A percentile compares a stretch with the other conserved stretches of the same genome.
These are phyloP conservation scores for Thymelicus acteon DNA, from an alignment of 2,888 invertebrate genomes.

Conservation along the genomic window DNA sequence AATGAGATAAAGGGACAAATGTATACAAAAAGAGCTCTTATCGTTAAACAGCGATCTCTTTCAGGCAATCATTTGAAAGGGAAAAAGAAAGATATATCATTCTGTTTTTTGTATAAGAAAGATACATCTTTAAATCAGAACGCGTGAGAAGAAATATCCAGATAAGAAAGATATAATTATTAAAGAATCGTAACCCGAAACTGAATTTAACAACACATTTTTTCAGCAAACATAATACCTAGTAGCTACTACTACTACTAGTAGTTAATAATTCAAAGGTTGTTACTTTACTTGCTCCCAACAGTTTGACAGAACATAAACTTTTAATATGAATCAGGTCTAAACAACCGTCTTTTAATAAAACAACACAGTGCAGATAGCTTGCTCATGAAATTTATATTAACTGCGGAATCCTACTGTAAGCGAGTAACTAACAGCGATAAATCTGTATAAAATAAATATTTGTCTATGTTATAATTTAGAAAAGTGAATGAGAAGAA, in stretches of 20 bases:
- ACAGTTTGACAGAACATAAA: constrained; percentile 44
- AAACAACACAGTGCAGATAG: constrained; percentile 60
- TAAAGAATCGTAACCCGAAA: not conserved
- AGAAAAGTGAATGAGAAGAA: no score
- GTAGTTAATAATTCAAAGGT: not conserved
- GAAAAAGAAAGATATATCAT: no score
- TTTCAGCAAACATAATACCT: not conserved
- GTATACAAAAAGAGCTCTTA: no score
- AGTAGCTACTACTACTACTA: no score
- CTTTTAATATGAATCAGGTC: constrained; percentile 60
- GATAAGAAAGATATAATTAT: no score
- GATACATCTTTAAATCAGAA: no score
- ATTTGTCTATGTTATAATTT: not conserved
- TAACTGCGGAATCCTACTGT: constrained; percentile 45
- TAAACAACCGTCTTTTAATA: constrained; percentile 64
- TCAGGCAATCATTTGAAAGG: no score
- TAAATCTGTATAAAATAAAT: not conserved
- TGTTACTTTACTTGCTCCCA: not conserved
- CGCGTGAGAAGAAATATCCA: no score
- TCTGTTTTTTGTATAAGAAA: no score
- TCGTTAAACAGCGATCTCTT: no score
- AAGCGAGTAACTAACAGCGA: constrained; percentile 27
- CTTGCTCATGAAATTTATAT: constrained; percentile 67
- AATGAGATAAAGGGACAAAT: no score
- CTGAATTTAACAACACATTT: not conserved